These are phyloP conservation scores for Sarcoramphus papa DNA, from an alignment of 2,797 vertebrate species.

Conservation along the genomic window DNA sequence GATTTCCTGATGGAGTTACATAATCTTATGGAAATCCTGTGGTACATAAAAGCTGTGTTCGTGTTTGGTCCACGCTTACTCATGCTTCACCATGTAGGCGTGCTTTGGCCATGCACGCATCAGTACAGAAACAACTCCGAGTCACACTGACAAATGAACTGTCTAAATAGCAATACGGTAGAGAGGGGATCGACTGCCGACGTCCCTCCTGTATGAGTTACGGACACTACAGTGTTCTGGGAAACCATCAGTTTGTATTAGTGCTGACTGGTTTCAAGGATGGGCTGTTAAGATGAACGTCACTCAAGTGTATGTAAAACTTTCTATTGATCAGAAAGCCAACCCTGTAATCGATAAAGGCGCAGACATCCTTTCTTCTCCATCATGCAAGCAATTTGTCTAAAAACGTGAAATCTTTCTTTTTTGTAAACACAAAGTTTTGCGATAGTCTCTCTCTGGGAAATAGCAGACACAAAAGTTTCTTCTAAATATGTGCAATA, in stretches of 20 bases:
- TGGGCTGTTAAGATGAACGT: background rate
- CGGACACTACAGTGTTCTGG: background rate
- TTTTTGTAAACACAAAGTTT: background rate
- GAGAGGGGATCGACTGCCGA: fast-evolving
- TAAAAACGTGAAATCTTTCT: background rate
- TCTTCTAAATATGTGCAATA: background rate
- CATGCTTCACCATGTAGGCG: fast-evolving
- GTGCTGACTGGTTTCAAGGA: background rate
- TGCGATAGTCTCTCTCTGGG: background rate
- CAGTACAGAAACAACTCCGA: background rate
- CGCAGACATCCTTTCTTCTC: background rate
- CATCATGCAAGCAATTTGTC: background rate
- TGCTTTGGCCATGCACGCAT: background rate
- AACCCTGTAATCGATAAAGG: background rate
- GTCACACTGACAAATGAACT: background rate
- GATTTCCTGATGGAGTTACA: background rate
- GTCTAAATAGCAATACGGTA: fast-evolving
- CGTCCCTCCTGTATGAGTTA: background rate
- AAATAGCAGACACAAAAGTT: background rate
- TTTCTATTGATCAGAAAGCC: background rate
- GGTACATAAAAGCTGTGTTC: background rate
- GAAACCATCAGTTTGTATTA: background rate
- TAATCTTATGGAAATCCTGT: background rate
- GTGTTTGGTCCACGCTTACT: background rate
- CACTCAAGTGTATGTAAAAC: background rate